Conservation (phyloP, 2,113 vertebrate species). For the Ellobius talpinus region DNA sequence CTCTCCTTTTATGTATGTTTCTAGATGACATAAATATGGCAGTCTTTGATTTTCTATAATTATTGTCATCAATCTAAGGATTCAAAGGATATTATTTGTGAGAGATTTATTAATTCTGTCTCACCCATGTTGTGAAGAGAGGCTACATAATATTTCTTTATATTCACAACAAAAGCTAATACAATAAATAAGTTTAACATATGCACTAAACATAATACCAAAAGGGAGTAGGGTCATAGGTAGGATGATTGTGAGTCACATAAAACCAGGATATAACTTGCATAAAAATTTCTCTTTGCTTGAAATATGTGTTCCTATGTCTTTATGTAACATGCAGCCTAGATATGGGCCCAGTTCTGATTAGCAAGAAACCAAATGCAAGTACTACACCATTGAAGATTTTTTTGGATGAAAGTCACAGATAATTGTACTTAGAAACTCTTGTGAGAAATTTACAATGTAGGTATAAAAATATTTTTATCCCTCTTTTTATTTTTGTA, state of each 20-base stretch:
- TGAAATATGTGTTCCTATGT: not conserved
- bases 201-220: not conserved
- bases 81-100: not conserved
- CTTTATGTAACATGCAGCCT: not conserved
- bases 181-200: not conserved
- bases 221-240: not conserved
- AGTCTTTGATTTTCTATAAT: not conserved
- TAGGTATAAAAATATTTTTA: constrained; percentile 69
- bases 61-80: not conserved
- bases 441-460: constrained; percentile 52
- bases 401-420: constrained; percentile 8
- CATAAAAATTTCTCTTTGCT: not conserved
- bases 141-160: not conserved
- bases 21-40: not conserved
- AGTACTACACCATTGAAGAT: not conserved
- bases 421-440: constrained; percentile 59
- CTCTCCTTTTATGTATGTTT: not conserved
- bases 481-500: constrained; percentile 54
- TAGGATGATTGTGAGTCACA: not conserved
- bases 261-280: not conserved
- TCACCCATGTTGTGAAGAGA: not conserved
- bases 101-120: not conserved
- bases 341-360: not conserved
- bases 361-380: not conserved
- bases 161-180: not conserved